These are phyloP conservation scores for Drosophila picticornis DNA, from an alignment of 2,888 invertebrate genomes.

Conservation along the genomic window DNA sequence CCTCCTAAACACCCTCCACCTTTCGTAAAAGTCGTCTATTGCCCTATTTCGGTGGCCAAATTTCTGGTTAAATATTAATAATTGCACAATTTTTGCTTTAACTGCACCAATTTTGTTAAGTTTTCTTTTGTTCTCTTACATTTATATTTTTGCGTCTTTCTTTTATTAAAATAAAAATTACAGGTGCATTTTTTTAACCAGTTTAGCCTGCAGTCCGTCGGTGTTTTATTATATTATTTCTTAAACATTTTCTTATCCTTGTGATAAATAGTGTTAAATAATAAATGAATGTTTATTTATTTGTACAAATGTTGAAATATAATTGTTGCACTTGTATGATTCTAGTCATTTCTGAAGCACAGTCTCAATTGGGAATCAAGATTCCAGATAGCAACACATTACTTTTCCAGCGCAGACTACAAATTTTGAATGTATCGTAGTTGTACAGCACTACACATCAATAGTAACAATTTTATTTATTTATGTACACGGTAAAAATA, in stretches of 20 bases:
- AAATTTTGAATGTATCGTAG: background rate
- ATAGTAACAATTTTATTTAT: background rate
- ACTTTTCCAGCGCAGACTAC: background rate
- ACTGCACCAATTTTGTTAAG: constrained; percentile 37
- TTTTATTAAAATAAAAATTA: background rate
- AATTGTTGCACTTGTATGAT: background rate
- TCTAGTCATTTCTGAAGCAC: background rate
- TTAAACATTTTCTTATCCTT: background rate
- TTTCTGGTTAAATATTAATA: constrained; percentile 64
- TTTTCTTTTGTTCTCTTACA: constrained; percentile 20
- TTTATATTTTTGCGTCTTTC: background rate
- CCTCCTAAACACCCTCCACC: background rate
- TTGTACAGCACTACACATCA: no score
- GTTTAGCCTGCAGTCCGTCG: background rate
- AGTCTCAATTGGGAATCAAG: background rate
- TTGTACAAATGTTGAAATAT: background rate
- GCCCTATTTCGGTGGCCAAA: constrained; percentile 42
- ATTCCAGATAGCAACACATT: background rate
- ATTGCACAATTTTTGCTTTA: constrained; percentile 54
- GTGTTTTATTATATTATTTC: no score
- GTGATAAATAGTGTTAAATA: background rate
- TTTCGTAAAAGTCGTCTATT: background rate
- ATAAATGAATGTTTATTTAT: background rate
- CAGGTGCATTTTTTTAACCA: background rate
- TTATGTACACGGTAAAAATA: background rate